A percentile compares a stretch with the other conserved stretches of the same genome.
phyloP scores from a whole-genome alignment of 1,140 invertebrate genomes.

The Caenorhabditis inopinata region DNA sequence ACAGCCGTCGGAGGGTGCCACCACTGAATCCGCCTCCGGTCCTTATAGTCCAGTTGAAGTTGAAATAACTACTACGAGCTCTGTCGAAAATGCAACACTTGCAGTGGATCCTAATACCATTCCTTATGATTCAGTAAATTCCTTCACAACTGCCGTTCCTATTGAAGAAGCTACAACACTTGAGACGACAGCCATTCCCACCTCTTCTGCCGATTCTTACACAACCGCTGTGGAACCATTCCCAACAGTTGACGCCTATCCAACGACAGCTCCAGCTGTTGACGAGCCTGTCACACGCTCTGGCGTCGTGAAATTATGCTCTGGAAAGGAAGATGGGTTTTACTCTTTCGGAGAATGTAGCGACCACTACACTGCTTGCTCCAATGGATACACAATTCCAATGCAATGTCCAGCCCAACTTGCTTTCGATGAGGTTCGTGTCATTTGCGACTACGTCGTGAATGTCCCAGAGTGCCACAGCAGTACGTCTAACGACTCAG shows the following conservation, averaged over 20 bases:
- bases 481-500: background rate
- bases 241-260: background rate
- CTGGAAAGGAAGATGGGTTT: background rate
- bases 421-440: constrained; percentile 4
- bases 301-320: background rate
- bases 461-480: background rate
- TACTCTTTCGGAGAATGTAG: constrained; percentile 11
- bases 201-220: background rate
- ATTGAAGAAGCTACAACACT: background rate
- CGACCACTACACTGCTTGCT: constrained; percentile 15
- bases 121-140: background rate
- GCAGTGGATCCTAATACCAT: background rate
- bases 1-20: background rate
- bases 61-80: background rate
- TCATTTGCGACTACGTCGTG: constrained; percentile 8
- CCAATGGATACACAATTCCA: background rate
- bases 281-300: background rate
- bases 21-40: background rate
- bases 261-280: background rate
- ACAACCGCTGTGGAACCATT: no score
- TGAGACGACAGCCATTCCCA: background rate
- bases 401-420: background rate
- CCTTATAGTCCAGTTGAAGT: background rate
- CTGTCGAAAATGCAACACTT: background rate
- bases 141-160: background rate